Evolutionary conservation across 2,888 invertebrate species (phyloP).

Genomic region (Drosophila histrio): DNA sequence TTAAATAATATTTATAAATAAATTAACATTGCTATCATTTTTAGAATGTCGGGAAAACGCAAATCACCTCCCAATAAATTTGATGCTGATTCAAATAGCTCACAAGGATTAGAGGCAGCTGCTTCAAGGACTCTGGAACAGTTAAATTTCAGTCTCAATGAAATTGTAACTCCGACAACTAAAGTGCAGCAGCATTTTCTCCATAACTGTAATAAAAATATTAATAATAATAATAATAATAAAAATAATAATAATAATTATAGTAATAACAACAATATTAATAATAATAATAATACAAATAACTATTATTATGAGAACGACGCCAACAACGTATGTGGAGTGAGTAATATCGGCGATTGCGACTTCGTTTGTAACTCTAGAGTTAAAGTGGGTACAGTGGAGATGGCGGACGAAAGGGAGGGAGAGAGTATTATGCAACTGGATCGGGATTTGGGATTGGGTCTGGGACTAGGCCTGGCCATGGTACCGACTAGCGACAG

Average conservation of each 20-base stretch:
- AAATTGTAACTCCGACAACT: slow-evolving; percentile 1
- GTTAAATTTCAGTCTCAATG: slow-evolving; percentile 1
- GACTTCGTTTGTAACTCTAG: slow-evolving; percentile 1
- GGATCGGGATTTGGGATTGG: slow-evolving; percentile 2
- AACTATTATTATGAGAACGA: slow-evolving; percentile 10
- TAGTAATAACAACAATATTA: neutral
- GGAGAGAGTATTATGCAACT: neutral
- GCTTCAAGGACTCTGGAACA: neutral
- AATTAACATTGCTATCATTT: neutral
- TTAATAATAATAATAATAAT: slow-evolving; percentile 2
- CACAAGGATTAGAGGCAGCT: slow-evolving; percentile 17
- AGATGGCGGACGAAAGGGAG: neutral
- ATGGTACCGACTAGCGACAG: slow-evolving; percentile 28
- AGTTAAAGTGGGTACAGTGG: neutral
- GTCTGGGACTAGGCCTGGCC: neutral
- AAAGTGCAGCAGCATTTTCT: slow-evolving; percentile 42
- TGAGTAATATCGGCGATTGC: neutral
- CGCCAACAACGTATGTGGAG: slow-evolving; percentile 2
- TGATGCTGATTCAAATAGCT: slow-evolving; percentile 86
- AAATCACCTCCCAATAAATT: slow-evolving; percentile 97
- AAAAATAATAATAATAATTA: slow-evolving; percentile 4
- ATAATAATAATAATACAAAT: neutral
- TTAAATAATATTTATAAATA: too few species aligned
- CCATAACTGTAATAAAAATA: slow-evolving; percentile 35
- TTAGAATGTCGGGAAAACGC: slow-evolving; percentile 97